A percentile compares a stretch with the other conserved stretches of the same genome.
Conservation (phyloP, 2,888 invertebrate species). For the Epiblema foenella region DNA sequence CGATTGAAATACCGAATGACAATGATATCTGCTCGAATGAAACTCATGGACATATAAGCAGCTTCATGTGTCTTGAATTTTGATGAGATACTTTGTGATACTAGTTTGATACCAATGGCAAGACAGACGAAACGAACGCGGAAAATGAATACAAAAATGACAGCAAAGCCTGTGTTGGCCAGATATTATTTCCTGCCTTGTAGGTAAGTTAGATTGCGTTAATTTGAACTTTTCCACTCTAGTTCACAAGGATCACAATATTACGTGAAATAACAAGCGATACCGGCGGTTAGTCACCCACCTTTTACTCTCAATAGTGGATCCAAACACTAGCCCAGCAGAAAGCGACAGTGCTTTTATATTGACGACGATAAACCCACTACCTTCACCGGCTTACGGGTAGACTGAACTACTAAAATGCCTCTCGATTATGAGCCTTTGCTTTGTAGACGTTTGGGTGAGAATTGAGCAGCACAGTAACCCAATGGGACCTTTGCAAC, state of each 20-base stretch:
- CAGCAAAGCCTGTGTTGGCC: not conserved
- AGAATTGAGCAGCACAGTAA: slow-evolving; percentile 44
- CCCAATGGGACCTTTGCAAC: slow-evolving; percentile 48
- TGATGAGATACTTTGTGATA: slow-evolving; percentile 49
- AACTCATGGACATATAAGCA: slow-evolving; percentile 59
- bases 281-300: slow-evolving; percentile 72
- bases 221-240: slow-evolving; percentile 31
- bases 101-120: slow-evolving; percentile 38
- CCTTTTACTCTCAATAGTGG: slow-evolving; percentile 79
- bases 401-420: slow-evolving; percentile 53
- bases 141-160: slow-evolving; percentile 36
- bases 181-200: slow-evolving; percentile 27
- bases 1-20: slow-evolving; percentile 58
- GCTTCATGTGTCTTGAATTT: slow-evolving; percentile 62
- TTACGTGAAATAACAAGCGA: slow-evolving; percentile 56
- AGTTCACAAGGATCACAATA: slow-evolving; percentile 52
- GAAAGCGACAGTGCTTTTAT: slow-evolving; percentile 82
- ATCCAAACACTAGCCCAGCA: slow-evolving; percentile 76
- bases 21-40: slow-evolving; percentile 56
- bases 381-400: slow-evolving; percentile 68
- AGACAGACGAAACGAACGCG: slow-evolving; percentile 21
- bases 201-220: slow-evolving; percentile 25
- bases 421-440: slow-evolving; percentile 66
- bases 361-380: slow-evolving; percentile 77
- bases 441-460: slow-evolving; percentile 49